phyloP scores from a whole-genome alignment of 2,888 invertebrate genomes.

The Adelphocoris suturalis region DNA sequence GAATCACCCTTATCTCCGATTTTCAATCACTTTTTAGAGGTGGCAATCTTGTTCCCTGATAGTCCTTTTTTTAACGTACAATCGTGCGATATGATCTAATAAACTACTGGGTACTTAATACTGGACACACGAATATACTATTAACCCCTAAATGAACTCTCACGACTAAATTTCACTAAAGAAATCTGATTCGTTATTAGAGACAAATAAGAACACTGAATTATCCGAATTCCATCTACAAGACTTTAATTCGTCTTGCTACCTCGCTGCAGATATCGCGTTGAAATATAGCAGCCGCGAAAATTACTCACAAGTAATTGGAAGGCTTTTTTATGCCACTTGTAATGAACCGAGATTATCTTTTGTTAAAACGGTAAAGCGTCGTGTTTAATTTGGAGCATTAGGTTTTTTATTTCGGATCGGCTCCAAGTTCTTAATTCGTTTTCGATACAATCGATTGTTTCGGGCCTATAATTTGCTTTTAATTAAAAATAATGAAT shows the following conservation, averaged over 20 bases:
- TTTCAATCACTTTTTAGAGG: no score
- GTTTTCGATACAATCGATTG: constrained; percentile 46
- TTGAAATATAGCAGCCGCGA: constrained; percentile 3
- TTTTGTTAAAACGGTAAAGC: constrained; percentile 28
- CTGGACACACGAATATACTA: no score
- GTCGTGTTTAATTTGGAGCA: constrained; percentile 25
- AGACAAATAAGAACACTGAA: no score
- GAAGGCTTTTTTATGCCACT: neutral
- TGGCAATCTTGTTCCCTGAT: no score
- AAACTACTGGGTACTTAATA: no score
- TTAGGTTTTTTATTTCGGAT: constrained; percentile 35
- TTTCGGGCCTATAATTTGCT: constrained; percentile 53
- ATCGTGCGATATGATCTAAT: no score
- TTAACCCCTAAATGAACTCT: no score
- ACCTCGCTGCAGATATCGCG: neutral
- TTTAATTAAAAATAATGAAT: constrained; percentile 62
- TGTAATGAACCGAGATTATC: constrained; percentile 42
- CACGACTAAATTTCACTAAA: no score
- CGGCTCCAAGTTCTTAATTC: constrained; percentile 33
- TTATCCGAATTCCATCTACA: neutral
- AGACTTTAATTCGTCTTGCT: neutral
- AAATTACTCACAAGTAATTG: constrained; percentile 4
- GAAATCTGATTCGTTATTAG: no score
- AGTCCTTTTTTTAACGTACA: no score
- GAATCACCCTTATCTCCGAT: no score